A percentile compares a stretch with the other conserved stretches of the same genome.
These are phyloP conservation scores for Agelastica alni DNA, from an alignment of 2,888 invertebrate genomes.

Conservation along the genomic window DNA sequence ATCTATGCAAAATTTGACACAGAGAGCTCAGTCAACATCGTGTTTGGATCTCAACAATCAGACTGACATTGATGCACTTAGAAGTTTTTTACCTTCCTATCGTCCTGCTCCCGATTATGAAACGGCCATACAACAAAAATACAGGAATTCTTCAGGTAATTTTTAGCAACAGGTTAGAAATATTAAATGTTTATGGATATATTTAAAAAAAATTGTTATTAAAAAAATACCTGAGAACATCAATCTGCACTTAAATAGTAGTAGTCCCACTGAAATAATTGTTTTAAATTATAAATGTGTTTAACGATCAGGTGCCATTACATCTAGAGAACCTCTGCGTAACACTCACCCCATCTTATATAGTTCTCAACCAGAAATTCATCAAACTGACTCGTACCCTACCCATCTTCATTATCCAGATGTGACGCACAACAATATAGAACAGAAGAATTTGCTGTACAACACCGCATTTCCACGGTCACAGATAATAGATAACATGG, in stretches of 20 bases:
- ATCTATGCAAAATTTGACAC: conserved; percentile 54
- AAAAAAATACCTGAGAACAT: too few relatives aligned
- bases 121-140: conserved; percentile 87
- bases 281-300: too few relatives aligned
- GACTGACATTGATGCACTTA: conserved; percentile 61
- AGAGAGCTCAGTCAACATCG: conserved; percentile 68
- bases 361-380: conserved; percentile 78
- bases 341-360: conserved; percentile 58
- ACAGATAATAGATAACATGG: conserved; percentile 57
- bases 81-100: conserved; percentile 81
- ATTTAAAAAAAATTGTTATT: too few relatives aligned
- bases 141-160: conserved; percentile 62
- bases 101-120: conserved; percentile 95
- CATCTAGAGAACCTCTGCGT: conserved; percentile 40
- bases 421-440: conserved; percentile 63
- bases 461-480: conserved; percentile 43
- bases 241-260: too few relatives aligned
- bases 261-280: too few relatives aligned
- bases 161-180: too few relatives aligned
- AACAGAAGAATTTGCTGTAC: conserved; percentile 46
- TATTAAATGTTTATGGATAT: too few relatives aligned
- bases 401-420: conserved; percentile 65
- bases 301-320: conserved; percentile 55
- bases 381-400: conserved; percentile 58
- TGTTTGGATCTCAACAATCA: conserved; percentile 65